Evolutionary conservation across 2,888 invertebrate species (phyloP).

Genomic region (Leucoma salicis): DNA sequence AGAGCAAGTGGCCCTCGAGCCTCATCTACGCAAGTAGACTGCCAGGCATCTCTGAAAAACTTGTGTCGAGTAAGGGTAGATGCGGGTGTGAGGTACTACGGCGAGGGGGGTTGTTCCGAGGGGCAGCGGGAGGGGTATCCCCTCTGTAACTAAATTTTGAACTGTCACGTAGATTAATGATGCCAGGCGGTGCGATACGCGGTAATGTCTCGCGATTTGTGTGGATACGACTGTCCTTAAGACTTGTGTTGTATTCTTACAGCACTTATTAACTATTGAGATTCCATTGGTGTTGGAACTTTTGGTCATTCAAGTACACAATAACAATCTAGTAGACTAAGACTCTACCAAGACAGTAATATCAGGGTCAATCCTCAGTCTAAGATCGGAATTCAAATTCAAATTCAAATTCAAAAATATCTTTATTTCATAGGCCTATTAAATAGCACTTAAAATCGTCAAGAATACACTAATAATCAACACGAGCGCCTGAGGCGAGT

Average conservation of each 20-base stretch:
- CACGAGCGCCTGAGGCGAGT: no score
- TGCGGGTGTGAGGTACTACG: slow-evolving; percentile 11
- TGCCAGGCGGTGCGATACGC: slow-evolving; percentile 81
- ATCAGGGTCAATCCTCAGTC: no score
- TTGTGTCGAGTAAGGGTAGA: slow-evolving; percentile 45
- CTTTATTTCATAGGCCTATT: no score
- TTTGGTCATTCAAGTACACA: no score
- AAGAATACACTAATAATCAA: no score
- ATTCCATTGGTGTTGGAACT: no score
- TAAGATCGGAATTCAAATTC: no score
- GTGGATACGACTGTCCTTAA: slow-evolving; percentile 54
- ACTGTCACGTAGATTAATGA: slow-evolving; percentile 84
- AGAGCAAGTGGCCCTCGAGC: slow-evolving; percentile 7
- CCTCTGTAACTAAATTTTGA: slow-evolving; percentile 83
- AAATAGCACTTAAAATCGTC: no score
- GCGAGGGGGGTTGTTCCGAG: slow-evolving; percentile 15
- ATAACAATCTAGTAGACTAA: no score
- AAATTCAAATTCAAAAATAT: no score
- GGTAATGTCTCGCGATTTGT: slow-evolving; percentile 70
- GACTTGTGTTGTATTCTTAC: no score
- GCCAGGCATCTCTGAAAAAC: slow-evolving; percentile 68
- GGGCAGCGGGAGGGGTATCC: slow-evolving; percentile 47
- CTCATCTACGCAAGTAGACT: slow-evolving; percentile 23
- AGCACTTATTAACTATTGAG: not conserved
- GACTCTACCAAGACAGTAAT: no score